These are phyloP conservation scores for Lasioglossum figueresi DNA, from an alignment of 2,888 invertebrate species.

Conservation along the genomic window DNA sequence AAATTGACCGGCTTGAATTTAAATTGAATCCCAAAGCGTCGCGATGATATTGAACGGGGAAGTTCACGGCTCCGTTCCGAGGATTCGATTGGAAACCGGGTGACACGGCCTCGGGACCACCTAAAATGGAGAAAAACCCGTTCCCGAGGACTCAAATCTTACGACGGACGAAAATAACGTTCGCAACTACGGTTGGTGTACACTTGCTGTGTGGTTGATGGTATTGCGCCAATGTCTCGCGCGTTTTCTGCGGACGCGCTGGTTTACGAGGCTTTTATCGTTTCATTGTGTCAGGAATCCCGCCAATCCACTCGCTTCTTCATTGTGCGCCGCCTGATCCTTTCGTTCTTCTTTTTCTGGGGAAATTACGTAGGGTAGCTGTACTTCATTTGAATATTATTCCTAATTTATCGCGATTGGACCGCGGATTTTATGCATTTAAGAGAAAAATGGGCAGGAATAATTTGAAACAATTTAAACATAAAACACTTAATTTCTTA, in stretches of 20 bases:
- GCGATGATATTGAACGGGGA: not conserved
- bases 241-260: not conserved
- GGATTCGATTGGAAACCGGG: not conserved
- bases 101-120: not conserved
- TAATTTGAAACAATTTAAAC: no score
- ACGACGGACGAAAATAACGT: constrained; percentile 1
- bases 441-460: no score
- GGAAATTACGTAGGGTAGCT: not conserved
- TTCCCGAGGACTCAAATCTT: not conserved
- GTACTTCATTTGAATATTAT: no score
- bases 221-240: not conserved
- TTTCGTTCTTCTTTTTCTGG: not conserved
- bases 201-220: not conserved
- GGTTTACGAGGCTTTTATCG: not conserved
- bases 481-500: no score
- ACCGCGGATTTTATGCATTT: no score
- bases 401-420: no score
- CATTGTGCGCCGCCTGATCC: not conserved
- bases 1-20: constrained; percentile 9
- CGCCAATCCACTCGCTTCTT: not conserved
- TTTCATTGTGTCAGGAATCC: not conserved
- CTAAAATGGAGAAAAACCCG: not conserved
- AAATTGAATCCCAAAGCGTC: not conserved
- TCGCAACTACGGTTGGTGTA: not conserved
- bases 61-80: not conserved